These are phyloP conservation scores for Antheraea pernyi DNA, from an alignment of 1,140 invertebrate genomes.

Conservation along the genomic window DNA sequence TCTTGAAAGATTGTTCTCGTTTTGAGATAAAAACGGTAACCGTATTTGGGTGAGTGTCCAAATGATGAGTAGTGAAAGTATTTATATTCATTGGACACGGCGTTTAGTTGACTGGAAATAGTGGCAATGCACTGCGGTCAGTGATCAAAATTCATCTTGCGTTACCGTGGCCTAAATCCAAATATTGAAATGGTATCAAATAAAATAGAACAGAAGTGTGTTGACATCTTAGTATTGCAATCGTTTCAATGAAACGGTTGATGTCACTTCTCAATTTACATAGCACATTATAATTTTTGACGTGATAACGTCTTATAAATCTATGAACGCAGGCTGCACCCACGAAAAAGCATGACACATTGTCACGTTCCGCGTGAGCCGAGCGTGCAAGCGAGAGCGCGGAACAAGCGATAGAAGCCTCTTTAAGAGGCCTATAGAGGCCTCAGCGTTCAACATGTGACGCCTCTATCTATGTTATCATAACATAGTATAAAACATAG, in stretches of 20 bases:
- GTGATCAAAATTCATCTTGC: not conserved
- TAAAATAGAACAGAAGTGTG: not conserved
- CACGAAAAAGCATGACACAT: no score
- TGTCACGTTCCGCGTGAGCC: no score
- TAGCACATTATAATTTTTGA: not conserved
- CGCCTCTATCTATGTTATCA: no score
- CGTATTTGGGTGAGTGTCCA: not conserved
- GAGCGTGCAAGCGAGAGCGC: no score
- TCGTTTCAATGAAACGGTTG: not conserved
- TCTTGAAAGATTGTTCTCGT: not conserved
- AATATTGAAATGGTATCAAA: not conserved
- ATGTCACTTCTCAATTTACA: not conserved
- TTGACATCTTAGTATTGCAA: not conserved
- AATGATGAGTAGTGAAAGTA: not conserved
- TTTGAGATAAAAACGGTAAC: constrained; percentile 1
- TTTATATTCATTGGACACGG: not conserved
- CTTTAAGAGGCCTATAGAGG: no score
- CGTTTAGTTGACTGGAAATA: not conserved
- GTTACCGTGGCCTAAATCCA: not conserved
- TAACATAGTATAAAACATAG: no score
- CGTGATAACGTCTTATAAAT: no score
- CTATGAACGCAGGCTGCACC: no score
- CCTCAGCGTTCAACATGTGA: no score
- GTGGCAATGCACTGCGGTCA: not conserved
- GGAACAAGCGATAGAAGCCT: no score